phyloP scores from a whole-genome alignment of 2,113 vertebrate species.

The Notechis scutatus region DNA sequence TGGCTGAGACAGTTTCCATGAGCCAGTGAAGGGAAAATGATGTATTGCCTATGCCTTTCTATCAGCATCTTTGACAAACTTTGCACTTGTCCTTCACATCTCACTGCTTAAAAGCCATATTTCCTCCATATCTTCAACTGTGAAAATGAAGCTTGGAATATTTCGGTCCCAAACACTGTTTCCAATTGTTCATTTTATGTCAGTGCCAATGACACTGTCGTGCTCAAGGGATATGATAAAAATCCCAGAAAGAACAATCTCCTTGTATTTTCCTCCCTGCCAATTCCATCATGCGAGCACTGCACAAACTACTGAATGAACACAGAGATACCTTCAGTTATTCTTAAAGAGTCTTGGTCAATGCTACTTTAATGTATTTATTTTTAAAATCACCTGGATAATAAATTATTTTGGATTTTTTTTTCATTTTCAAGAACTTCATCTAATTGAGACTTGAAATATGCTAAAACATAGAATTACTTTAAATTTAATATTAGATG shows the following conservation, averaged over 20 bases:
- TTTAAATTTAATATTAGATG: not conserved
- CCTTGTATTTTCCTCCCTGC: not conserved
- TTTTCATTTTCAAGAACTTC: not conserved
- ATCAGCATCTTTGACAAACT: slow-evolving; percentile 82
- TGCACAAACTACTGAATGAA: slow-evolving; percentile 15
- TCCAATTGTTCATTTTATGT: slow-evolving; percentile 53
- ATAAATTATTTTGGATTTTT: slow-evolving; percentile 37
- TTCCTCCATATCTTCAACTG: slow-evolving; percentile 61
- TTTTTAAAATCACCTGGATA: not conserved
- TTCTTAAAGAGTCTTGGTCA: not conserved
- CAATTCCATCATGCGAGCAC: not conserved
- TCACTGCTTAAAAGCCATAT: slow-evolving; percentile 79
- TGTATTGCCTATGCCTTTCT: slow-evolving; percentile 80
- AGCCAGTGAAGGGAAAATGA: slow-evolving; percentile 89
- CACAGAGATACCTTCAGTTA: slow-evolving; percentile 21
- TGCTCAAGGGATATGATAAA: slow-evolving; percentile 50
- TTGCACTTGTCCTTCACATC: slow-evolving; percentile 85
- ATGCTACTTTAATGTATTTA: not conserved
- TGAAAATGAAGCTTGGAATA: slow-evolving; percentile 62
- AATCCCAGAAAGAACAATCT: slow-evolving; percentile 36
- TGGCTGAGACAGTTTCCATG: slow-evolving; percentile 64
- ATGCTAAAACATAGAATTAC: not conserved
- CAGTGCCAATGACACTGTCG: slow-evolving; percentile 52
- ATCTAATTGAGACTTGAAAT: not conserved
- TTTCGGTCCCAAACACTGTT: slow-evolving; percentile 58